Evolutionary conservation across 1,140 invertebrate genomes (phyloP), one percentile per base, ranked within the genome.

Genomic region (Eriosoma lanigerum): DNA sequence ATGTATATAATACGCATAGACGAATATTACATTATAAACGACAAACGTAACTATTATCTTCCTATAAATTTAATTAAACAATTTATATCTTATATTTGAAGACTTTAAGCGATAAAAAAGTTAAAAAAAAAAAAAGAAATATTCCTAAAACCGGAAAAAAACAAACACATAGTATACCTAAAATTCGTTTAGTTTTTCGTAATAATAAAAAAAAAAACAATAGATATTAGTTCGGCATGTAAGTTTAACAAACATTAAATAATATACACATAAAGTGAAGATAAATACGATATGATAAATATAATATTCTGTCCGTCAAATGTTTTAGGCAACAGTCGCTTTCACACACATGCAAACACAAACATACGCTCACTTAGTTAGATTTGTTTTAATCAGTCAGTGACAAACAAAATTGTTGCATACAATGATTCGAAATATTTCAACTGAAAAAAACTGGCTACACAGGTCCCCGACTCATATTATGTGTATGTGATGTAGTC

Each of bases 381-480:
- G 24, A 12, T 50, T 26, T 48, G n/a, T 72, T 68, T 66, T 26
- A 50, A 50, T 50, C 66, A 50, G 26, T 72, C 17, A 29, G 26
- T 72, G 24, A 72, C 19, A 29, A 72, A 72, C 26, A 9, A 72
- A 52, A 72, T 26, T 50, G 46, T 44, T 26, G 24, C 24, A 4
- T 29, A 72, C 17, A 24, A 72, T 72, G 68, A 72, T 72, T 52
- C 5, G 46, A 72, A 19, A 3, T 32, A 72, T 72, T 72, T 72
- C 52, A n/a, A n/a, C n/a, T n/a, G n/a, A n/a, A n/a, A n/a, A n/a
- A n/a, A 52, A 70, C 44, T 70, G 1, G 8, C 24, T 8, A 38
- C 32, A 38, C 32, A 13, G 8, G 21, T 70, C 64, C 44, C 21
- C 46, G 13, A 6, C 46, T 26, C 3, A 38, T 38, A 38, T 38